Conservation (phyloP, 2,113 vertebrate species). For the Megaptera novaeangliae region DNA sequence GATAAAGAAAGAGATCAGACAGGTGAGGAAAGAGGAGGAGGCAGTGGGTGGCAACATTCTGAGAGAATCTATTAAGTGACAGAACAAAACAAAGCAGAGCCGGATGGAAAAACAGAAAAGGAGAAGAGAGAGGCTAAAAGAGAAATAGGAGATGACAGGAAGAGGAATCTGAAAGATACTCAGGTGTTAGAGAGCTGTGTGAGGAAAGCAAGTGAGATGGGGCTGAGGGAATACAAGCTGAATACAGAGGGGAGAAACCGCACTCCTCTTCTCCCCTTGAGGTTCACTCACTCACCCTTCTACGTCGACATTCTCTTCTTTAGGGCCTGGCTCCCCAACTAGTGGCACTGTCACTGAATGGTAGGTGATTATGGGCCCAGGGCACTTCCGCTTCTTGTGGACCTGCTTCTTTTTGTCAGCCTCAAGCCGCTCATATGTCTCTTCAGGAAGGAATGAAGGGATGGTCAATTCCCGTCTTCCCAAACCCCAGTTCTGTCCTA, state of each 20-base stretch:
- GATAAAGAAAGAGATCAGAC: background rate
- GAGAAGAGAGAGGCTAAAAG: background rate
- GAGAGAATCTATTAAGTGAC: background rate
- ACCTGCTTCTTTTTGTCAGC: constrained; percentile 98
- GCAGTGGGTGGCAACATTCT: fast-evolving
- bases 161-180: background rate
- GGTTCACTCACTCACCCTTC: constrained; percentile 90
- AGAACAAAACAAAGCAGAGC: background rate
- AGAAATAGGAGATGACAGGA: background rate
- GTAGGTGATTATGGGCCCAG: constrained; percentile 92
- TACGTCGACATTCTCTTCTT: constrained; percentile 95
- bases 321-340: constrained; percentile 84
- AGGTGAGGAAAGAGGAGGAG: background rate
- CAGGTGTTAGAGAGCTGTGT: background rate
- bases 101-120: background rate
- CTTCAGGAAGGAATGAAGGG: constrained; percentile 67
- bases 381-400: constrained; percentile 91
- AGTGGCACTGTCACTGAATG: constrained; percentile 94
- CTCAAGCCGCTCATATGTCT: constrained; percentile 96
- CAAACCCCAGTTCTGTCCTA: background rate
- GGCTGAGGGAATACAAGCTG: background rate
- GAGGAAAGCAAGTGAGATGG: background rate
- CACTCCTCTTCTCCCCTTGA: background rate
- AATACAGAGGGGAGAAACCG: background rate
- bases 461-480: background rate